Percentiles rank a stretch among this genome's conserved stretches.
phyloP scores from a whole-genome alignment of 92 coral and sea anemone genomes.

The Phenganax subtilis region DNA sequence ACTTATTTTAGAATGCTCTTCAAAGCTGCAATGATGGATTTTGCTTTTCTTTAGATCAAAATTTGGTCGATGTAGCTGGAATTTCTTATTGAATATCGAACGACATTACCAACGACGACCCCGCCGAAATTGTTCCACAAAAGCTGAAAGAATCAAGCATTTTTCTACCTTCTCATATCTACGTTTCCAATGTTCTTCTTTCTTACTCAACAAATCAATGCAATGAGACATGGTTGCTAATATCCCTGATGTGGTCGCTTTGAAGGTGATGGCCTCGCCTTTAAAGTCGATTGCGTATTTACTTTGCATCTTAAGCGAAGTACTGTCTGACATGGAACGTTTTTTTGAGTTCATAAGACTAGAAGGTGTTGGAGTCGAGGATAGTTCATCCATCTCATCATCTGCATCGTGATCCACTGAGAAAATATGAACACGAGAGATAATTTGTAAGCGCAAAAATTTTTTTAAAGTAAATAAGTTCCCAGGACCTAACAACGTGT shows the following conservation, averaged over 20 bases:
- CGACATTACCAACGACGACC: no score
- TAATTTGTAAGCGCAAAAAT: not conserved
- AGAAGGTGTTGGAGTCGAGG: conserved; percentile 90
- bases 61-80: no score
- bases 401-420: conserved; percentile 94
- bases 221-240: conserved; percentile 93
- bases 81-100: no score
- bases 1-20: no score
- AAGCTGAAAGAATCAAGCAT: not conserved
- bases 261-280: conserved; percentile 94
- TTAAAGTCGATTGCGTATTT: conserved; percentile 73
- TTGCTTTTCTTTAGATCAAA: no score
- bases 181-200: conserved; percentile 92
- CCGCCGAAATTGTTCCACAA: not conserved
- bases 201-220: conserved; percentile 79
- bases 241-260: conserved; percentile 94
- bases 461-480: not conserved
- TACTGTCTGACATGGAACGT: conserved; percentile 58
- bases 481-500: no score
- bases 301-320: conserved; percentile 41
- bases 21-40: no score
- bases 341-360: conserved; percentile 23
- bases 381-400: conserved; percentile 98
- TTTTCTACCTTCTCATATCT: conserved; percentile 74
- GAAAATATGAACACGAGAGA: not conserved